Evolutionary conservation across 2,888 invertebrate genomes (phyloP).

Genomic region (Autographa gamma): DNA sequence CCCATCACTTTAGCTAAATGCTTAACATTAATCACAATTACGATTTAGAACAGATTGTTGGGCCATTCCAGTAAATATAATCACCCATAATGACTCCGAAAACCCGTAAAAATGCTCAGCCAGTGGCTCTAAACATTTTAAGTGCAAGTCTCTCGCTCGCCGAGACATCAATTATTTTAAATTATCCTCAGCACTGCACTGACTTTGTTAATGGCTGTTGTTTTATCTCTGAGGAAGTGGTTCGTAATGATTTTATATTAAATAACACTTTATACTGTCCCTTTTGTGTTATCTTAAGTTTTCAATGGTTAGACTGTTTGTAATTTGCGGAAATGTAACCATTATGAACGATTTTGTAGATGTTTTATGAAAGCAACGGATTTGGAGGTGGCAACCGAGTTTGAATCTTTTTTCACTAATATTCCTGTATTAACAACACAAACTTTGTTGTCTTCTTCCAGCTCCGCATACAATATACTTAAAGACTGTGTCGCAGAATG

Average conservation of each 20-base stretch:
- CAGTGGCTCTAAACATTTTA: constrained; percentile 8
- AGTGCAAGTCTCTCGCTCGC: constrained; percentile 15
- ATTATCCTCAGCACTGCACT: constrained; percentile 11
- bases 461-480: no score
- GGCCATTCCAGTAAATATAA: constrained; percentile 9
- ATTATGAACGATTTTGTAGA: no score
- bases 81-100: constrained; percentile 14
- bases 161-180: constrained; percentile 21
- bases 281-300: not conserved
- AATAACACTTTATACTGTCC: not conserved
- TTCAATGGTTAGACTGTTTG: no score
- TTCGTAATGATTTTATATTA: not conserved
- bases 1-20: not conserved
- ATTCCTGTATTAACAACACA: no score
- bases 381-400: no score
- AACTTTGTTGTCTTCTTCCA: no score
- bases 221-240: not conserved
- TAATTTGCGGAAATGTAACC: no score
- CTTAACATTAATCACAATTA: not conserved
- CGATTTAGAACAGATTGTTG: constrained; percentile 19
- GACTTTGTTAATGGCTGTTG: constrained; percentile 5
- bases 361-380: no score
- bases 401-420: no score
- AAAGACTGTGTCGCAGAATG: no score
- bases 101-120: constrained; percentile 10